Evolutionary conservation across 1,140 invertebrate genomes (phyloP).

Genomic region (Rhopalosiphum maidis): DNA sequence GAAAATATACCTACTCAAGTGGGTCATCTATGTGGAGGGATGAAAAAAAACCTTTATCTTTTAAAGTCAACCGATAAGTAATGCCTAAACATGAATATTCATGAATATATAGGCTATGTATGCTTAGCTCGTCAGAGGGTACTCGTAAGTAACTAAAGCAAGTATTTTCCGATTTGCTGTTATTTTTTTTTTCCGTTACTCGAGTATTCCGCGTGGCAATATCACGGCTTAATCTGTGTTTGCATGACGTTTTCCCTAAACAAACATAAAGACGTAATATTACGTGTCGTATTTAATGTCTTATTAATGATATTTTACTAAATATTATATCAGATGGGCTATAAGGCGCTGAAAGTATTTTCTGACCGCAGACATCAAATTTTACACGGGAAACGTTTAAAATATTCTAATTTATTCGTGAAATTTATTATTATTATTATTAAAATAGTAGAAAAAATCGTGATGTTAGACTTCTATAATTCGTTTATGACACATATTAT

Average conservation of each 20-base stretch:
- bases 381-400: background rate
- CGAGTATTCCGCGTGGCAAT: background rate
- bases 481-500: background rate
- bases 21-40: background rate
- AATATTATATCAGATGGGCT: background rate
- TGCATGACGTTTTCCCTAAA: background rate
- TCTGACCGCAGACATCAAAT: background rate
- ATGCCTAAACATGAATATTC: background rate
- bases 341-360: background rate
- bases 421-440: too few relatives aligned
- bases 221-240: background rate
- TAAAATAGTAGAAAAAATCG: background rate
- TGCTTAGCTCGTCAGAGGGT: background rate
- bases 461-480: background rate
- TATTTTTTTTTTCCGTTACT: background rate
- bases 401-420: background rate
- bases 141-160: constrained; percentile 3
- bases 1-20: background rate
- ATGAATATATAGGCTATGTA: background rate
- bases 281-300: background rate
- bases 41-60: background rate
- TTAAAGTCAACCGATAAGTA: constrained; percentile 4
- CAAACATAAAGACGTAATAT: background rate
- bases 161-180: background rate
- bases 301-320: background rate